Evolutionary conservation across 2,113 vertebrate genomes (phyloP).

Genomic region (Typhlomys cinereus): DNA sequence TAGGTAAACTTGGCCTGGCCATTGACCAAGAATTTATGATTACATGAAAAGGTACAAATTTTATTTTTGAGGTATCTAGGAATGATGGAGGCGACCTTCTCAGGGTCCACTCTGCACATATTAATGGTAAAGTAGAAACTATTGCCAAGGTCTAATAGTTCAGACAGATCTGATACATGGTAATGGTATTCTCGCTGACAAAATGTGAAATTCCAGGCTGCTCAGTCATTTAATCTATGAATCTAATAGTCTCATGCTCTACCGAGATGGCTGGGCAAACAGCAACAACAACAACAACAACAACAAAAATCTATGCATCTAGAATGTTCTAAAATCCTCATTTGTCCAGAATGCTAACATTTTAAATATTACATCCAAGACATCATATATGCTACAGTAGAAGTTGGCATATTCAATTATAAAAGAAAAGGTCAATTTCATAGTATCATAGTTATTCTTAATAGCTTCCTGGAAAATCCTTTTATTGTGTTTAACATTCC

Average conservation of each 20-base stretch:
- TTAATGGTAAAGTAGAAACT: not conserved
- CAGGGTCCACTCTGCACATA: not conserved
- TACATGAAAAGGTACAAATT: not conserved
- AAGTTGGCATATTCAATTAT: not conserved
- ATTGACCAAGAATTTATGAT: not conserved
- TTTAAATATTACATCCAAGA: not conserved
- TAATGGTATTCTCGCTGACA: not conserved
- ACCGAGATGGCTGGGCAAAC: too few species aligned
- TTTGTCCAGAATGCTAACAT: not conserved
- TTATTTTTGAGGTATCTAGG: not conserved
- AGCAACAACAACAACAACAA: too few species aligned
- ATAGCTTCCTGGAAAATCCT: not conserved
- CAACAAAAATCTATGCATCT: too few species aligned
- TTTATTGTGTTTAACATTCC: constrained; percentile 1
- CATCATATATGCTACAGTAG: too few species aligned
- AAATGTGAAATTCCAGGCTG: not conserved
- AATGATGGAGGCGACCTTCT: not conserved
- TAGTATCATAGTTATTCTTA: not conserved
- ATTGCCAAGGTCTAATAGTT: not conserved
- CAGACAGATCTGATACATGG: not conserved
- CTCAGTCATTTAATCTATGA: not conserved
- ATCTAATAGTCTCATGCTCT: too few species aligned
- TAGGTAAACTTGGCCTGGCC: not conserved
- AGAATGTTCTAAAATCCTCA: constrained; percentile 10
- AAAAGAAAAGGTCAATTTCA: not conserved